phyloP scores from a whole-genome alignment of 2,888 invertebrate genomes.

The Leptinotarsa haldemani region DNA sequence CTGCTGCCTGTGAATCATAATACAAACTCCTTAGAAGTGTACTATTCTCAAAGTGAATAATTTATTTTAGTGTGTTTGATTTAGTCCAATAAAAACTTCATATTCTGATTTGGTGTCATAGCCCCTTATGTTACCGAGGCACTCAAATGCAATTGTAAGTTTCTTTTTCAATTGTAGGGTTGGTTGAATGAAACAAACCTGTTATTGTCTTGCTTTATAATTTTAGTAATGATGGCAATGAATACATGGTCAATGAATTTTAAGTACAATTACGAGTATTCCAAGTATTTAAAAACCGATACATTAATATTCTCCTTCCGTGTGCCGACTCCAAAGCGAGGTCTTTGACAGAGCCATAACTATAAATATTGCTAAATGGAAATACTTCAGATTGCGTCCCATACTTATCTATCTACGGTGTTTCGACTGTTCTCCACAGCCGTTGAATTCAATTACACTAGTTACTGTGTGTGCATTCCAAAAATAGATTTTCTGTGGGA shows the following conservation, averaged over 20 bases:
- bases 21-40: too few relatives aligned
- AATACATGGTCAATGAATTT: slow-evolving; percentile 1
- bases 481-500: not conserved
- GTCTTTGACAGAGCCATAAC: not conserved
- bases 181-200: not conserved
- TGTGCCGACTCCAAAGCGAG: not conserved
- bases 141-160: too few relatives aligned
- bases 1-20: too few relatives aligned
- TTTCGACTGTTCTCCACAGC: not conserved
- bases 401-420: not conserved
- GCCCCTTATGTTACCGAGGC: too few relatives aligned
- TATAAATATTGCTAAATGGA: not conserved
- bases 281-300: not conserved
- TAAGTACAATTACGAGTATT: slow-evolving; percentile 4
- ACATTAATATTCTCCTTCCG: not conserved
- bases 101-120: too few relatives aligned
- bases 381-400: too few relatives aligned
- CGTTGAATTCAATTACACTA: too few relatives aligned
- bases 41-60: too few relatives aligned
- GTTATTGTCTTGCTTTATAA: slow-evolving; percentile 2
- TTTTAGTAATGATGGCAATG: not conserved
- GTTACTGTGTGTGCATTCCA: too few relatives aligned
- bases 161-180: not conserved
- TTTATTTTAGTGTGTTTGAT: too few relatives aligned
- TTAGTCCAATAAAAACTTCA: too few relatives aligned